Base-by-base conservation (phyloP, 1,140 invertebrate species). In the Kradibia gibbosae region DNA sequence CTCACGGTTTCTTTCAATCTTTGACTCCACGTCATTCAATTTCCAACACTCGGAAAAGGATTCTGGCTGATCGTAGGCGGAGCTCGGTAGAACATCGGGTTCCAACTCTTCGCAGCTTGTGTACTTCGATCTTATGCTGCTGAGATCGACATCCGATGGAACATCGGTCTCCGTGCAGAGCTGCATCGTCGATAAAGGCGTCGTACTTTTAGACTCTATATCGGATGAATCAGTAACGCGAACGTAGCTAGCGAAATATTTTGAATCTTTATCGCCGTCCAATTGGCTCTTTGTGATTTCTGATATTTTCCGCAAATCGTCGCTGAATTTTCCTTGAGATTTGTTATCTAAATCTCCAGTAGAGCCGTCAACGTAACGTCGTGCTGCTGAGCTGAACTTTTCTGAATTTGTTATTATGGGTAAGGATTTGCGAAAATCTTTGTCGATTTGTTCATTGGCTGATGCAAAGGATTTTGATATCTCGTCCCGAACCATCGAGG, bases 51-150 rank as follows among this genome's bases (percentile, higher is more conserved):
- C 48, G n/a, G 5, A 31, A 22, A 53, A 53, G n/a, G 67, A 13
- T 62, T 39, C 25, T 15, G 25, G 4, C 20, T 53, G 36, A n/a
- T 73, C 2, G n/a, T 72, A 72, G 70, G 15, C 78, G 28, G 53
- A 79, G 42, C 42, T 78, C 73, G 5, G 28, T 17, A 34, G 4
- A 10, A n/a, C 53, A 34, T 55, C 36, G 10, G 15, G 31, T 1
- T 55, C 48, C 17, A 39, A 65, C 86, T 85, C 3, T 85, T 85
- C 17, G 82, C 84, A 55, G 85, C 87, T 84, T 85, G 81, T 86
- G 22, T 84, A 70, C 22, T 80, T 77, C n/a, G 82, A 75, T 48
- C 83, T n/a, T 85, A 85, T 11, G 74, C 20, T 50, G 82, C 83
- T 73, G 11, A 60, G 65, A 1, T 85, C 84, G 2, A 89, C 28